These are phyloP conservation scores for Spinibarbus caldwelli DNA, from an alignment of 2,797 vertebrate species.

Conservation along the genomic window DNA sequence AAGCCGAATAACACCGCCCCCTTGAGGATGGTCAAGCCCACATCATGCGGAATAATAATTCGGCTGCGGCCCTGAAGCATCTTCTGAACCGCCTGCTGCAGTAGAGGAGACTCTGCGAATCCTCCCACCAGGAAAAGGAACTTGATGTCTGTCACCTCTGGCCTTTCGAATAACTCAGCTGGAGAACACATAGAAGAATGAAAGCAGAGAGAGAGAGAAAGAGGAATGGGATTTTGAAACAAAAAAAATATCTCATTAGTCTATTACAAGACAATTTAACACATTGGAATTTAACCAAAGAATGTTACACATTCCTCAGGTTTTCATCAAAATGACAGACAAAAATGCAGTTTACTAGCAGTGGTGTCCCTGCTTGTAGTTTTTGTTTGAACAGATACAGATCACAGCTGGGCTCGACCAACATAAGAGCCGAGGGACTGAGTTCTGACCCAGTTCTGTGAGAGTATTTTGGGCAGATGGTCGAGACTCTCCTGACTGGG, in stretches of 20 bases:
- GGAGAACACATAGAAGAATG: conserved; percentile 35
- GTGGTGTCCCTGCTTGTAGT: background rate
- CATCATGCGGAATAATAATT: conserved; percentile 96
- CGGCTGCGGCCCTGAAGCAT: conserved; percentile 91
- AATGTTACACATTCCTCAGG: background rate
- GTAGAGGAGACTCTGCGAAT: conserved; percentile 92
- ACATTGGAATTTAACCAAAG: background rate
- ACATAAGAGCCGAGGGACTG: conserved; percentile 49
- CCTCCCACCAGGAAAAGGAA: conserved; percentile 97
- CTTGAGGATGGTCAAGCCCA: conserved; percentile 97
- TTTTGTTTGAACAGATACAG: conserved; percentile 16
- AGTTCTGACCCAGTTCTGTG: conserved; percentile 53
- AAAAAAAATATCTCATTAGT: background rate
- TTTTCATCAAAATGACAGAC: background rate
- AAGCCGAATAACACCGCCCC: conserved; percentile 96
- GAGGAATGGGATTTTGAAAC: background rate
- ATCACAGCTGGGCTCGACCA: conserved; percentile 25
- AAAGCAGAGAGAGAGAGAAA: background rate
- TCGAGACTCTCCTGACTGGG: conserved; percentile 16
- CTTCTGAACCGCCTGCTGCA: conserved; percentile 92
- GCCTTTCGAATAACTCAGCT: conserved; percentile 96
- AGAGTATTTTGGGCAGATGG: conserved; percentile 38
- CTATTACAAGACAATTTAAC: background rate
- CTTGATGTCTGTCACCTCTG: conserved; percentile 92
- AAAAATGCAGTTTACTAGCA: background rate